Percentiles rank a stretch among this genome's conserved stretches.
Evolutionary conservation across 2,797 vertebrate species (phyloP).

Genomic region (Chloroceryle amazona): DNA sequence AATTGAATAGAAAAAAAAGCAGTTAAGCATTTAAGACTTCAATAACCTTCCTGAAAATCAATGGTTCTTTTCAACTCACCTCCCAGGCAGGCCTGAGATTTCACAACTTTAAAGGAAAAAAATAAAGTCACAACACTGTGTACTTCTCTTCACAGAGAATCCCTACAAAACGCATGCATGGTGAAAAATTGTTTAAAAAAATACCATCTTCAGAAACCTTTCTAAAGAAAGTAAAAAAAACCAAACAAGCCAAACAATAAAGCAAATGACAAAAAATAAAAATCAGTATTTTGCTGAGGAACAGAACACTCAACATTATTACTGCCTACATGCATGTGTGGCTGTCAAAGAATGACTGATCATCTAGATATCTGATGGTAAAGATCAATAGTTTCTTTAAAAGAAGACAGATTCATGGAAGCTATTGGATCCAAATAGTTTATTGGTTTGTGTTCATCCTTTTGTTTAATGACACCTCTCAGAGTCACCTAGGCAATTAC

Average conservation of each 20-base stretch:
- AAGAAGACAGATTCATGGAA: conserved; percentile 67
- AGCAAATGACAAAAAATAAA: neutral
- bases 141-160: neutral
- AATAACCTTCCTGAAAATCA: conserved; percentile 75
- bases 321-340: conserved; percentile 46
- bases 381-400: conserved; percentile 69
- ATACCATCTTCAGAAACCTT: conserved; percentile 1
- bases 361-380: neutral
- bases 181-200: neutral
- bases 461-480: conserved; percentile 57
- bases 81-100: neutral
- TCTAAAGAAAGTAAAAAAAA: conserved; percentile 37
- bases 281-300: conserved; percentile 23
- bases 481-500: conserved; percentile 26
- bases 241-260: neutral
- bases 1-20: conserved; percentile 71
- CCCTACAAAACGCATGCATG: neutral
- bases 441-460: conserved; percentile 60
- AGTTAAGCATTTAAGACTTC: conserved; percentile 75
- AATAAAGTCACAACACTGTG: neutral
- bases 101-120: conserved; percentile 39
- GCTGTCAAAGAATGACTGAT: conserved; percentile 55
- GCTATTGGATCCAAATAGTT: conserved; percentile 61
- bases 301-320: neutral
- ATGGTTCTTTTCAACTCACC: conserved; percentile 57